Conservation (phyloP, 2,888 invertebrate genomes). For the Caenorhabditis parvicauda region DNA sequence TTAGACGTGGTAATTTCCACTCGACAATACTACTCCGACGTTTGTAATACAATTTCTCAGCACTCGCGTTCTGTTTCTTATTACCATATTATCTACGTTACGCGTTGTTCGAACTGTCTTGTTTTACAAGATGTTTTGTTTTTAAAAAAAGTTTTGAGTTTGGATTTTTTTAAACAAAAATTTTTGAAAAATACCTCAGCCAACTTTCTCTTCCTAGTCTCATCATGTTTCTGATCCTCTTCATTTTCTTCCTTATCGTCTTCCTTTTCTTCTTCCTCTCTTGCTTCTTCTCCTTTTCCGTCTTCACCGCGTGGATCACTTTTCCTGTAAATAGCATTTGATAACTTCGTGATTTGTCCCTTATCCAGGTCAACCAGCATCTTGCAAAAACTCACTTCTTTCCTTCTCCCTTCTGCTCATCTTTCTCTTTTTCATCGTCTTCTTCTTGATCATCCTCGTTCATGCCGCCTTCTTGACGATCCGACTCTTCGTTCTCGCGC, state of each 20-base stretch:
- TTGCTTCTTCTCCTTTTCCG: slow-evolving; percentile 26
- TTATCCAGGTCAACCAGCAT: no score
- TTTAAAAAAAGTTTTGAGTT: no score
- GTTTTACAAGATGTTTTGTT: no score
- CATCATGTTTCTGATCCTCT: slow-evolving; percentile 14
- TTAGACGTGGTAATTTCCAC: no score
- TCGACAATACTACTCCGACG: no score
- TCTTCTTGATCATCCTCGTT: slow-evolving; percentile 29
- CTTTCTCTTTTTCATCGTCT: slow-evolving; percentile 28
- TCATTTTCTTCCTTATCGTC: slow-evolving; percentile 18
- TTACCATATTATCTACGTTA: no score
- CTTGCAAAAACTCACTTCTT: slow-evolving; percentile 17
- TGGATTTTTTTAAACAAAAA: no score
- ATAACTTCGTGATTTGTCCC: no score
- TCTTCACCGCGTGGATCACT: slow-evolving; percentile 59
- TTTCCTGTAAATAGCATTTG: slow-evolving; percentile 9
- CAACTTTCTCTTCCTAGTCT: slow-evolving; percentile 21
- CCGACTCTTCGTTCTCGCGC: slow-evolving; percentile 29
- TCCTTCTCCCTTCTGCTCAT: slow-evolving; percentile 35
- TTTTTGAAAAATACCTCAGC: no score
- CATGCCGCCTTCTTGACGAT: slow-evolving; percentile 30
- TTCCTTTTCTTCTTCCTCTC: slow-evolving; percentile 20
- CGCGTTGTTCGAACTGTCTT: no score
- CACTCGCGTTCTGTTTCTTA: no score
- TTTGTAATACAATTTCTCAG: no score